Evolutionary conservation across 2,888 invertebrate species (phyloP).

Genomic region (Ischnura elegans): DNA sequence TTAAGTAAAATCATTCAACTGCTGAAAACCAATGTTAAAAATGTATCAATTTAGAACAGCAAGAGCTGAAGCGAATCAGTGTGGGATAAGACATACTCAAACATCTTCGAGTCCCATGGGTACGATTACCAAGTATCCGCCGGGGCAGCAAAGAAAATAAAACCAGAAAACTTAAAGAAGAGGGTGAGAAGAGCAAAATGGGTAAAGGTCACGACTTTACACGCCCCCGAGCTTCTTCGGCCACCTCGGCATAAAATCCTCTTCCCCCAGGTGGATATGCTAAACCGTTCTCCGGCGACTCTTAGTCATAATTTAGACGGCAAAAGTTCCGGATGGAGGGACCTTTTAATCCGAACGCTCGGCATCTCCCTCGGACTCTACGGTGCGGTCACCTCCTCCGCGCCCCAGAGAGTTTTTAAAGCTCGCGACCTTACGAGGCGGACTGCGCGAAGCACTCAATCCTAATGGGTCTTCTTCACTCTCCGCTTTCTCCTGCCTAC

Average conservation of each 20-base stretch:
- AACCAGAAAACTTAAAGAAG: too few relatives aligned
- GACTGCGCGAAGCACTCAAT: neutral
- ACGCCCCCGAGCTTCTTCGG: neutral
- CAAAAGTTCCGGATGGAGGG: conserved; percentile 30
- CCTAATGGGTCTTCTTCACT: neutral
- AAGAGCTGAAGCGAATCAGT: too few relatives aligned
- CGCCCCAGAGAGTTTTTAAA: neutral
- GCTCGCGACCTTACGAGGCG: neutral
- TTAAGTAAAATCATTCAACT: too few relatives aligned
- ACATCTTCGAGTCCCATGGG: too few relatives aligned
- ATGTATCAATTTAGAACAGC: too few relatives aligned
- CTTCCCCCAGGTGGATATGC: neutral
- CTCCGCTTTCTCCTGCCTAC: neutral
- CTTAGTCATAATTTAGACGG: neutral
- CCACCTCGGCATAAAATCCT: neutral
- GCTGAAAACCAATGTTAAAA: too few relatives aligned
- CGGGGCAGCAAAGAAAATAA: too few relatives aligned
- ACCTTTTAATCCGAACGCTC: conserved; percentile 14
- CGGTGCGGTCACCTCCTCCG: neutral
- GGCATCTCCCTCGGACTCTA: neutral
- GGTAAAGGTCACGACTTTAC: neutral
- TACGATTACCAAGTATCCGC: too few relatives aligned
- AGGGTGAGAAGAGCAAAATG: neutral
- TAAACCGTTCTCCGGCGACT: neutral
- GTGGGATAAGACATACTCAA: too few relatives aligned